These are phyloP conservation scores for Chrysochloris asiatica DNA, from an alignment of 2,113 vertebrate species.

Conservation along the genomic window DNA sequence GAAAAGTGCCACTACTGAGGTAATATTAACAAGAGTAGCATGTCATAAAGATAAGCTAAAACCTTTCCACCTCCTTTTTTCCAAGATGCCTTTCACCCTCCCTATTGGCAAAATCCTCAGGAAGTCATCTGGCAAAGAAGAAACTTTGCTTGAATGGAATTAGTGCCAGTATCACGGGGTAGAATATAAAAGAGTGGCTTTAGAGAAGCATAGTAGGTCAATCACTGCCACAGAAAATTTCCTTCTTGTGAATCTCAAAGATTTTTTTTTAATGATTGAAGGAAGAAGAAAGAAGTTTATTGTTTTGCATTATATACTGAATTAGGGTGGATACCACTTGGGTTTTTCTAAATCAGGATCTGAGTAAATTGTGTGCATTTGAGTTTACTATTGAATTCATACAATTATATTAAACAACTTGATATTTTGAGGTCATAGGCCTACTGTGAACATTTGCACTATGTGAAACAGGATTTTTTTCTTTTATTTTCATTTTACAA, in stretches of 20 bases:
- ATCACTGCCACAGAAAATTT: neutral
- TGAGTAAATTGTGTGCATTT: neutral
- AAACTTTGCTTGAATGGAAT: neutral
- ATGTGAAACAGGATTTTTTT: neutral
- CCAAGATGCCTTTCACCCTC: neutral
- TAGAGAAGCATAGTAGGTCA: neutral
- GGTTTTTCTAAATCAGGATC: neutral
- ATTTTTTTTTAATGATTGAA: constrained; percentile 23
- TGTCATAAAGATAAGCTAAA: neutral
- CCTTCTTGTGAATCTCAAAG: constrained; percentile 52
- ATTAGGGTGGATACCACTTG: neutral
- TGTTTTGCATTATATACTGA: neutral
- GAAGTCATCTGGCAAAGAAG: neutral
- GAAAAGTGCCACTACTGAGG: too few relatives aligned
- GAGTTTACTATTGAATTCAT: neutral
- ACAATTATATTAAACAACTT: neutral
- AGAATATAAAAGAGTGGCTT: neutral
- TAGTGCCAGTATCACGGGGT: neutral
- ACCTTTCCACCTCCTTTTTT: neutral
- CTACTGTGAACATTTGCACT: neutral
- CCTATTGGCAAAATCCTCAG: neutral
- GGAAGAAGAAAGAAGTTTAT: constrained; percentile 44
- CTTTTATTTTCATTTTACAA: too few relatives aligned
- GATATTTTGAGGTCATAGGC: neutral
- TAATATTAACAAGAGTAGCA: neutral